A percentile compares a stretch with the other conserved stretches of the same genome.
Evolutionary conservation across 2,797 vertebrate species (phyloP).

Genomic region (Falco biarmicus): DNA sequence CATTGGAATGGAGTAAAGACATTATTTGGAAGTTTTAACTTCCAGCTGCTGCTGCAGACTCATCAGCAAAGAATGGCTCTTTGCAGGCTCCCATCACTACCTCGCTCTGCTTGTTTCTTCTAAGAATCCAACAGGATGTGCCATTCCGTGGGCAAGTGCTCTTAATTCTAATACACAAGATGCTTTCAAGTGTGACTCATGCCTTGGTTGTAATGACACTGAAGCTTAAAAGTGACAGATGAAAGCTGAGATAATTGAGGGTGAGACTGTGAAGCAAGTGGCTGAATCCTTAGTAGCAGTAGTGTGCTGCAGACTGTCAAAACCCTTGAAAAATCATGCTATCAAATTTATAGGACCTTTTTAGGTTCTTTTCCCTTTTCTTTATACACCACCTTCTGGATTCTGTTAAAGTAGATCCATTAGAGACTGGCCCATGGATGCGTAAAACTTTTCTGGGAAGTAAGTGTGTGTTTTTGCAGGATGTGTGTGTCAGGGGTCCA

Average conservation of each 20-base stretch:
- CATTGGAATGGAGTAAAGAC: not conserved
- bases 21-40: not conserved
- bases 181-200: not conserved
- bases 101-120: not conserved
- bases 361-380: not conserved
- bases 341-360: not conserved
- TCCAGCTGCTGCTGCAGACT: not conserved
- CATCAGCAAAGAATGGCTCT: not conserved
- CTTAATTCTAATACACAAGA: not conserved
- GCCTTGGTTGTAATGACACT: not conserved
- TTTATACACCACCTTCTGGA: not conserved
- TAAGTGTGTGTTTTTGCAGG: not conserved
- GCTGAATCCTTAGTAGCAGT: not conserved
- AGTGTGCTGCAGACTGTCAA: not conserved
- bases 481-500: not conserved
- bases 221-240: conserved; percentile 13
- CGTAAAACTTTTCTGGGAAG: not conserved
- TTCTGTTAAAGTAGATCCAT: not conserved
- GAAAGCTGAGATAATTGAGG: not conserved
- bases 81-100: not conserved
- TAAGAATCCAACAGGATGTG: not conserved
- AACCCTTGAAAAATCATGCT: not conserved
- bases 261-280: not conserved
- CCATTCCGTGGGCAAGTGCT: not conserved
- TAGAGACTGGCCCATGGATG: not conserved